A percentile compares a stretch with the other conserved stretches of the same genome.
These are phyloP conservation scores for Australoheros scitulus DNA, from an alignment of 2,113 vertebrate genomes.

Conservation along the genomic window DNA sequence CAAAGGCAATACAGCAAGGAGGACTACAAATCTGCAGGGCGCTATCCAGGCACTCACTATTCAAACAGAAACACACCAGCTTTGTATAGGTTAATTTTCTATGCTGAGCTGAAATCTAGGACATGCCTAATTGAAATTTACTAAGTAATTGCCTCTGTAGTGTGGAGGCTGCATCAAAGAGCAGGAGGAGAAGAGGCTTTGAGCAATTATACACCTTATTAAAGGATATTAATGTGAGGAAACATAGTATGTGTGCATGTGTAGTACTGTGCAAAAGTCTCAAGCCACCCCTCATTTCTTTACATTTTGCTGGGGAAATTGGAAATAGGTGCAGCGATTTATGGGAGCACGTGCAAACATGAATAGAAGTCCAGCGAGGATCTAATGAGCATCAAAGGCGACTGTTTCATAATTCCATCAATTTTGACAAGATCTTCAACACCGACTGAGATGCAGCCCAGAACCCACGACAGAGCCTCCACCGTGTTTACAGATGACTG, in stretches of 20 bases:
- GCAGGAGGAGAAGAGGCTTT: constrained; percentile 30
- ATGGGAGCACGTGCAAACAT: not conserved
- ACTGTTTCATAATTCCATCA: no score
- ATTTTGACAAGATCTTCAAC: no score
- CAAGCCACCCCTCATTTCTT: not conserved
- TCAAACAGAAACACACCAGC: not conserved
- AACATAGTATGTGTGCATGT: constrained; percentile 6
- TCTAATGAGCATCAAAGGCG: no score
- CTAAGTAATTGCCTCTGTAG: constrained; percentile 22
- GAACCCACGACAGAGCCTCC: not conserved
- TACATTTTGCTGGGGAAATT: not conserved
- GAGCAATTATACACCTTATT: constrained; percentile 58
- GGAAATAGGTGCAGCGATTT: not conserved
- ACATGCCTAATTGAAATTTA: constrained; percentile 53
- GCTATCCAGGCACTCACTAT: not conserved
- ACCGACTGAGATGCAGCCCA: not conserved
- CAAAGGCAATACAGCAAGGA: not conserved
- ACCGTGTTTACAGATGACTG: not conserved
- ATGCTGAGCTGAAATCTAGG: constrained; percentile 16
- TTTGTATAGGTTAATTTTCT: not conserved
- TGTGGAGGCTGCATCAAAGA: constrained; percentile 34
- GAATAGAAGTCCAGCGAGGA: not conserved
- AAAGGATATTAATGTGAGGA: constrained; percentile 38
- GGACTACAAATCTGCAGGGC: not conserved
- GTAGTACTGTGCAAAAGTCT: not conserved